Conservation (phyloP, 2,113 vertebrate species). For the Conger conger region DNA sequence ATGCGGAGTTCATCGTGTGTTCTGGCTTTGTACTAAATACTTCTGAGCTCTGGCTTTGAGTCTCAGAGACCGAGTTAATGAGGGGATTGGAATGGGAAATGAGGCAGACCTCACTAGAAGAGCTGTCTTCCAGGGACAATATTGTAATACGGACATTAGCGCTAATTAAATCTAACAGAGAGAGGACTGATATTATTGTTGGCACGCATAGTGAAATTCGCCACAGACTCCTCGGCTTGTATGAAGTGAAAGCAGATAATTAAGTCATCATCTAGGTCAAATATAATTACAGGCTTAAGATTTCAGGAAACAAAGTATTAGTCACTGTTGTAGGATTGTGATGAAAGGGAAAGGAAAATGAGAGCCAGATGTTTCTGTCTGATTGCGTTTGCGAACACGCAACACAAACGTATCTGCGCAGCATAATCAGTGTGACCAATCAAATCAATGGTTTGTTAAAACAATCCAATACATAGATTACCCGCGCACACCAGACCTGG, state of each 20-base stretch:
- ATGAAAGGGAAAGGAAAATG: background rate
- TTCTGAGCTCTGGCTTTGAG: background rate
- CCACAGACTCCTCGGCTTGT: background rate
- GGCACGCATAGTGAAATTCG: background rate
- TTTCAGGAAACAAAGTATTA: constrained; percentile 2
- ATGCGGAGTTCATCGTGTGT: background rate
- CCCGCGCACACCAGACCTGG: too few relatives aligned
- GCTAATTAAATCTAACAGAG: background rate
- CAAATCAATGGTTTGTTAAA: too few relatives aligned
- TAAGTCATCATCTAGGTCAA: background rate
- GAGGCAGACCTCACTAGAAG: background rate
- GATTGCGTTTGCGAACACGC: background rate
- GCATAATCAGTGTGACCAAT: background rate
- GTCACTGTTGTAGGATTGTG: background rate
- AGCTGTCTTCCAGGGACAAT: background rate
- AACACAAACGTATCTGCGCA: background rate
- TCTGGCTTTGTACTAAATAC: background rate
- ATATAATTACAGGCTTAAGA: constrained; percentile 7
- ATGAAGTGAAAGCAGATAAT: background rate
- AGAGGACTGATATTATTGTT: background rate
- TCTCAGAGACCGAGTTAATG: background rate
- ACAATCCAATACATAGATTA: too few relatives aligned
- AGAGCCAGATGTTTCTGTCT: background rate
- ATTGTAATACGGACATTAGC: background rate
- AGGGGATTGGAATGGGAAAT: background rate